Evolutionary conservation across 2,797 vertebrate genomes (phyloP).

Genomic region (Lagorchestes hirsutus): DNA sequence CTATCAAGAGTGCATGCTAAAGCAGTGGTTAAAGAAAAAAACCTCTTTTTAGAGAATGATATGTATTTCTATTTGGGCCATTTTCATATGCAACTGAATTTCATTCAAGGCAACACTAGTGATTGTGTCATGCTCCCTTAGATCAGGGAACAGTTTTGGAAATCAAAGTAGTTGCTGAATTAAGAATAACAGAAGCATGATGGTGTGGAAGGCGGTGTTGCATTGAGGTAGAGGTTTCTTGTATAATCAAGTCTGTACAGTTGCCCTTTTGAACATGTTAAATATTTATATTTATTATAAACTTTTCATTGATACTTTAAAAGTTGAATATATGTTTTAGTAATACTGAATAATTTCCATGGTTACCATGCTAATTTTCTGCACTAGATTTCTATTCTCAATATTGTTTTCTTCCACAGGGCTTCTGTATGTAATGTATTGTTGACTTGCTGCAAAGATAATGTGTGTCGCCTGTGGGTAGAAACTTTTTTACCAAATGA

Average conservation of each 20-base stretch:
- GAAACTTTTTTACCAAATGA: constrained; percentile 98
- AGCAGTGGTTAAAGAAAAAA: neutral
- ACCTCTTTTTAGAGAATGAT: neutral
- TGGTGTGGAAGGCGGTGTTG: neutral
- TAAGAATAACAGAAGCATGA: neutral
- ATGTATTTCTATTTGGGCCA: neutral
- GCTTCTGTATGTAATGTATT: constrained; percentile 96
- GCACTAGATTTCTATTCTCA: constrained; percentile 38
- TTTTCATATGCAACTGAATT: neutral
- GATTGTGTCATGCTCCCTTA: neutral
- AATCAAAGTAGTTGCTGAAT: neutral
- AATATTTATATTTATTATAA: neutral
- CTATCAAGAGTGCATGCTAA: neutral
- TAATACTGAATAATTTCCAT: constrained; percentile 42
- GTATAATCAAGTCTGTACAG: neutral
- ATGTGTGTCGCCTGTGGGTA: constrained; percentile 97
- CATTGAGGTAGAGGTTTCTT: neutral
- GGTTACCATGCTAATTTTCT: constrained; percentile 50
- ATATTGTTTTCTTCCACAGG: constrained; percentile 85
- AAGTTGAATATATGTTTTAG: constrained; percentile 33
- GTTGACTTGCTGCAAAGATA: constrained; percentile 98
- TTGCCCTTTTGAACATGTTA: constrained; percentile 11
- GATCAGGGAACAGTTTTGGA: neutral
- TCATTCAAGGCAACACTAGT: neutral
- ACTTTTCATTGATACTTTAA: constrained; percentile 42